A percentile compares a stretch with the other conserved stretches of the same genome.
Conservation (phyloP, 23 tunicate genomes). For the Trididemnum miniatum region DNA sequence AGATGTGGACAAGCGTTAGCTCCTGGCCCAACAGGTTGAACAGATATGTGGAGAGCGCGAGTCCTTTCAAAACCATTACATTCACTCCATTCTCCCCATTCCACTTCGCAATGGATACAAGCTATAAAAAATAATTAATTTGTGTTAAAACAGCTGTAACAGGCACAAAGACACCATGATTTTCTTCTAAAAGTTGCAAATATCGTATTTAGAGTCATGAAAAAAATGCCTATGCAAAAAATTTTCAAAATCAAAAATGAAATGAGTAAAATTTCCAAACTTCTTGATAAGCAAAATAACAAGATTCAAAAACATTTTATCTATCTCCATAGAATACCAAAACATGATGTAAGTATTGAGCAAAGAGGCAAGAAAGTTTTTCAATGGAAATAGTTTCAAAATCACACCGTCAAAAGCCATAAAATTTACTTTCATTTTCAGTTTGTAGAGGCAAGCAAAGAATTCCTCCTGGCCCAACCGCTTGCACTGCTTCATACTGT, state of each 20-base stretch:
- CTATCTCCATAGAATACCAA: no score
- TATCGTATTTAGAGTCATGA: neutral
- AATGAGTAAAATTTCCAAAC: no score
- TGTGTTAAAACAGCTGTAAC: no score
- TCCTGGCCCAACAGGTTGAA: conserved; percentile 22
- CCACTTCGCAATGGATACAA: conserved; percentile 45
- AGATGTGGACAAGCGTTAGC: conserved; percentile 50
- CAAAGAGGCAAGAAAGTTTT: no score
- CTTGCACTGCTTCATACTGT: conserved; percentile 33
- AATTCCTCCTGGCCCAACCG: conserved; percentile 22
- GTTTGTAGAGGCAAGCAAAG: conserved; percentile 41
- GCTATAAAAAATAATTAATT: no score
- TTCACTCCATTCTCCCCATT: conserved; percentile 50
- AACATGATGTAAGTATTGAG: no score
- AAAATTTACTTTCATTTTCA: conserved; percentile 33
- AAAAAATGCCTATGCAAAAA: no score
- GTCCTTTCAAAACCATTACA: conserved; percentile 11
- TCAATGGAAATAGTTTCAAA: no score
- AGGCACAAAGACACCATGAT: no score
- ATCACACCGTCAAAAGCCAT: neutral
- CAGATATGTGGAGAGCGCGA: neutral
- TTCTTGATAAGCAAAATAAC: no score
- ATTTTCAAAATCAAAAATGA: no score
- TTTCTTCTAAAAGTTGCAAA: neutral
- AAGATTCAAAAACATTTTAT: no score